Evolutionary conservation across 2,888 invertebrate genomes (phyloP).

Genomic region (Lordiphosa fenestrarum): DNA sequence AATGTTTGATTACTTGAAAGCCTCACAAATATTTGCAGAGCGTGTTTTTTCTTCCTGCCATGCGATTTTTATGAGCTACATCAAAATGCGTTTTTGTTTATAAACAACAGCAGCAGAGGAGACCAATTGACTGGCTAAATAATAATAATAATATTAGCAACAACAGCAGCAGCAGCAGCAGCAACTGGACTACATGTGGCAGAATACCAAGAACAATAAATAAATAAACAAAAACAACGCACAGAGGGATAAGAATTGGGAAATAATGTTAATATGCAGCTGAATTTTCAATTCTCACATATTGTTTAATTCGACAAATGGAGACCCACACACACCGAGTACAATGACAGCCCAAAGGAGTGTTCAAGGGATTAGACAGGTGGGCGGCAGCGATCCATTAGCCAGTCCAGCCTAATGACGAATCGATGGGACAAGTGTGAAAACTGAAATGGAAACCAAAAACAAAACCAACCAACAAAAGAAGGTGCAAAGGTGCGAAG

Average conservation of each 20-base stretch:
- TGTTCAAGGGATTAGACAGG: background rate
- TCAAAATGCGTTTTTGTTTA: slow-evolving; percentile 53
- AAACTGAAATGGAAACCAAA: slow-evolving; percentile 15
- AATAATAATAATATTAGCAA: slow-evolving; percentile 30
- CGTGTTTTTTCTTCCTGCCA: slow-evolving; percentile 34
- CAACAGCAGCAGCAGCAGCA: slow-evolving; percentile 10
- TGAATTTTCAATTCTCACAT: too few species aligned
- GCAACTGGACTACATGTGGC: slow-evolving; percentile 1
- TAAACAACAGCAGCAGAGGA: slow-evolving; percentile 40
- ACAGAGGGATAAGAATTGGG: background rate
- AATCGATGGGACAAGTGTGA: slow-evolving; percentile 15
- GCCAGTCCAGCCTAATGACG: slow-evolving; percentile 30
- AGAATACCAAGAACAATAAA: background rate
- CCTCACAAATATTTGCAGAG: slow-evolving; percentile 57
- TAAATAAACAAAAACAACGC: background rate
- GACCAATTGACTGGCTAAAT: slow-evolving; percentile 53
- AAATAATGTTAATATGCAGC: too few species aligned
- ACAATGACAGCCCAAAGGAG: background rate
- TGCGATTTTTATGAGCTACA: slow-evolving; percentile 58
- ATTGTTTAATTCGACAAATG: too few species aligned
- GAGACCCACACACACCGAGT: too few species aligned
- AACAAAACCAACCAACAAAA: slow-evolving; percentile 8
- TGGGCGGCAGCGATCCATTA: slow-evolving; percentile 44
- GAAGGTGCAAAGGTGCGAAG: background rate
- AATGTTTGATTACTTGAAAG: slow-evolving; percentile 34